phyloP scores from a whole-genome alignment of 2,113 vertebrate genomes.

The Macquaria ambigua region DNA sequence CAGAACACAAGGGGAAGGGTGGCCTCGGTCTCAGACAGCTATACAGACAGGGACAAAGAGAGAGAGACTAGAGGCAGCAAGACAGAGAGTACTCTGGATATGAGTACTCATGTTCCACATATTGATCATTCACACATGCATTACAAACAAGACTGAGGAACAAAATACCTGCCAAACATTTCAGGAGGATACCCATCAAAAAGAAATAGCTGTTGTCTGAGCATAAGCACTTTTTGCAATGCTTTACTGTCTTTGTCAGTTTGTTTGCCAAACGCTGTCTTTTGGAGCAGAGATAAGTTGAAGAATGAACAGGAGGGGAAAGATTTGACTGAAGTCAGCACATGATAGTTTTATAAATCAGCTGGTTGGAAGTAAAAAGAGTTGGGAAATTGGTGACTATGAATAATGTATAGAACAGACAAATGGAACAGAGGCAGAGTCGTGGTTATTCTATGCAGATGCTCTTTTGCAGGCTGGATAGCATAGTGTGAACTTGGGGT shows the following conservation, averaged over 20 bases:
- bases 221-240: not conserved
- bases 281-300: constrained; percentile 17
- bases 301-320: not conserved
- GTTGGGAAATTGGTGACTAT: constrained; percentile 51
- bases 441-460: not conserved
- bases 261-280: constrained; percentile 21
- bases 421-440: constrained; percentile 25
- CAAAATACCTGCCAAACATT: constrained; percentile 38
- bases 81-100: constrained; percentile 22
- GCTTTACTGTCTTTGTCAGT: not conserved
- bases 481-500: not conserved
- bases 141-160: constrained; percentile 43
- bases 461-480: constrained; percentile 5
- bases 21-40: constrained; percentile 27
- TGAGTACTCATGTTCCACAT: constrained; percentile 50
- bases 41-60: not conserved
- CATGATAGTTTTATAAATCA: constrained; percentile 69
- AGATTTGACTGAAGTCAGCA: constrained; percentile 37
- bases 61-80: constrained; percentile 27
- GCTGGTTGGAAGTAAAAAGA: constrained; percentile 43
- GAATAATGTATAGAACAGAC: constrained; percentile 66
- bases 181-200: constrained; percentile 8
- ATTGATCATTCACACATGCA: constrained; percentile 60
- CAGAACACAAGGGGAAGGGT: not conserved
- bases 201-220: not conserved